phyloP scores from a whole-genome alignment of 2,113 vertebrate genomes.

The Zosterops lateralis region DNA sequence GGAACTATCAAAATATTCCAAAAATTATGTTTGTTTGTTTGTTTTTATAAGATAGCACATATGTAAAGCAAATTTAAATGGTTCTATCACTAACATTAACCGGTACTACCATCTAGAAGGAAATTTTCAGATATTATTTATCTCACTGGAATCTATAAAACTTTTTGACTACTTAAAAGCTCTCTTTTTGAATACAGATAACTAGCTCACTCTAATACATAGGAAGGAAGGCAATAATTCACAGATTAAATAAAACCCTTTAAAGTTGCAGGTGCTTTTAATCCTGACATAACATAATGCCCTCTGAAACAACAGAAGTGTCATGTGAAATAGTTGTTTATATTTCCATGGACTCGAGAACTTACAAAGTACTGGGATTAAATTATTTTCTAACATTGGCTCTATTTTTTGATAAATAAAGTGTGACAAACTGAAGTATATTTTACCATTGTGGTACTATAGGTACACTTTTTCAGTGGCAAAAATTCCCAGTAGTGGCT shows the following conservation, averaged over 20 bases:
- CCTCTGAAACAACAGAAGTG: conserved; percentile 23
- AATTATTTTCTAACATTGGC: neutral
- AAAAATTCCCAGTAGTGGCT: neutral
- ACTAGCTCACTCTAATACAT: neutral
- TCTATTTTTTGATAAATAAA: neutral
- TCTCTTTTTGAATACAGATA: neutral
- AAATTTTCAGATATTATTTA: conserved; percentile 11
- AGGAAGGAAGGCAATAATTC: conserved; percentile 30
- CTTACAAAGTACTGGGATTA: neutral
- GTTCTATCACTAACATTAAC: neutral
- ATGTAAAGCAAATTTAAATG: neutral
- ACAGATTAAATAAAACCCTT: conserved; percentile 30
- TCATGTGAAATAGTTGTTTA: neutral
- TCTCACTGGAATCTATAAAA: conserved; percentile 22
- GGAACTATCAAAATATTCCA: neutral
- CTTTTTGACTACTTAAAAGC: conserved; percentile 3
- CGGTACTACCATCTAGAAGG: neutral
- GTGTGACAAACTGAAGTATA: neutral
- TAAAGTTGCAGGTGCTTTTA: neutral
- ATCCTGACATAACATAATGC: neutral
- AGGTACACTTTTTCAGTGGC: neutral
- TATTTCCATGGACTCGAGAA: neutral
- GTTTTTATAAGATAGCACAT: neutral
- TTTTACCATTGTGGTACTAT: neutral
- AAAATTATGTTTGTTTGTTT: neutral